Conservation (phyloP, 2,113 vertebrate species). For the Spea multiplicata region DNA sequence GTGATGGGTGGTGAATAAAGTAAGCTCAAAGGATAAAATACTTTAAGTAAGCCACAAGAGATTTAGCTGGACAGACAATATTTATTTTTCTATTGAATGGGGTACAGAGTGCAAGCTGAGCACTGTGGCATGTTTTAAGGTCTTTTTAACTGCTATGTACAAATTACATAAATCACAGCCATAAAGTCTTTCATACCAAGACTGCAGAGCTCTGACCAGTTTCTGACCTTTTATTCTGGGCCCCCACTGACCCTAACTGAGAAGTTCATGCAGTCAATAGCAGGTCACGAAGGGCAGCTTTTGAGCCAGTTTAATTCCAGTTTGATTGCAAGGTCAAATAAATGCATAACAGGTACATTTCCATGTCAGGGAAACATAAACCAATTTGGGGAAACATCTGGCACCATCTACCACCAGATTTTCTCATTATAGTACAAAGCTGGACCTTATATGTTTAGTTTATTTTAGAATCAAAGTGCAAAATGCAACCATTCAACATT, state of each 20-base stretch:
- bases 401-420: conserved; percentile 29
- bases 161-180: conserved; percentile 89
- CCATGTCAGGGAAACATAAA: conserved; percentile 30
- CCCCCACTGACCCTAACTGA: conserved; percentile 82
- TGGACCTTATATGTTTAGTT: not conserved
- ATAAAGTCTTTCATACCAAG: conserved; percentile 76
- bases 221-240: conserved; percentile 87
- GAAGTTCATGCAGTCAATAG: conserved; percentile 94
- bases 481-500: no score
- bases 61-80: conserved; percentile 75
- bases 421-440: conserved; percentile 10
- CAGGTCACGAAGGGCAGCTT: conserved; percentile 78
- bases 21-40: conserved; percentile 71
- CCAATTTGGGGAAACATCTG: conserved; percentile 43
- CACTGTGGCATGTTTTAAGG: conserved; percentile 69
- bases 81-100: conserved; percentile 78
- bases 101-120: conserved; percentile 64
- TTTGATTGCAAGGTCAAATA: conserved; percentile 68
- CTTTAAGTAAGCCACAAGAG: conserved; percentile 77
- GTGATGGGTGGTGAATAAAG: conserved; percentile 73
- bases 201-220: conserved; percentile 79
- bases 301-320: conserved; percentile 67
- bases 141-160: conserved; percentile 79
- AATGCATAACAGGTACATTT: conserved; percentile 61
- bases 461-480: not conserved